Base-by-base conservation (phyloP, 2,797 vertebrate genomes). In the Galagoides demidoff region DNA sequence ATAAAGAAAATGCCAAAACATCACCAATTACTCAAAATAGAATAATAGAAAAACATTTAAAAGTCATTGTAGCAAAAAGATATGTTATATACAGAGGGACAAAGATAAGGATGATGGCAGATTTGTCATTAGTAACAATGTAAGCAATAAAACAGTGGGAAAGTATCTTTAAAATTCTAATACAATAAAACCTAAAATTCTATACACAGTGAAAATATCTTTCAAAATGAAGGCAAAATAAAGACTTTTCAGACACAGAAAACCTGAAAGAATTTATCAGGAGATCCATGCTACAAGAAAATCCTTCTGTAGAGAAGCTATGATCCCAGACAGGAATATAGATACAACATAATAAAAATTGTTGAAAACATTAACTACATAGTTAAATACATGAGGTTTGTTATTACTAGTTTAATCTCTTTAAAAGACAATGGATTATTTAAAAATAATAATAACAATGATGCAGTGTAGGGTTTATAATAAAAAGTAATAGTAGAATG, bases 391-490 rank as follows among this genome's bases (percentile, higher is more conserved):
- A 20, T 88, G 45, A 31, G 1, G 0, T 43, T 74, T 73, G 71
- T 82, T 66, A 19, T 83, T 86, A 83, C 79, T 78, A 49, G 17
- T 4, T 89, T 86, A 74, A 66, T 74, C 5, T 90, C 5, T 95
- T 92, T 57, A 82, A 95, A 84, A 92, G 8, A n/a, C 25, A 93
- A 29, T 49, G 7, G 19, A 14, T 23, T 77, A 2, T 68, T 89
- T 29, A 55, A 92, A 66, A 95, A 63, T 81, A 88, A 61, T 89
- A 91, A 29, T 77, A 59, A 64, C 37, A 94, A n/a, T 76, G 68
- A n/a, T 76, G 68, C 8, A 52, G 10, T 89, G 6, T 70, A 29
- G 0, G 2, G 7, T 74, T 90, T 61, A 20, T 83, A 94, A 83
- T 17, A 89, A 71, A 81, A 49, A 20, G 8, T 83, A 34, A 39